These are phyloP conservation scores for Pomatorhinus ruficollis DNA, from an alignment of 2,113 vertebrate genomes.

Conservation along the genomic window DNA sequence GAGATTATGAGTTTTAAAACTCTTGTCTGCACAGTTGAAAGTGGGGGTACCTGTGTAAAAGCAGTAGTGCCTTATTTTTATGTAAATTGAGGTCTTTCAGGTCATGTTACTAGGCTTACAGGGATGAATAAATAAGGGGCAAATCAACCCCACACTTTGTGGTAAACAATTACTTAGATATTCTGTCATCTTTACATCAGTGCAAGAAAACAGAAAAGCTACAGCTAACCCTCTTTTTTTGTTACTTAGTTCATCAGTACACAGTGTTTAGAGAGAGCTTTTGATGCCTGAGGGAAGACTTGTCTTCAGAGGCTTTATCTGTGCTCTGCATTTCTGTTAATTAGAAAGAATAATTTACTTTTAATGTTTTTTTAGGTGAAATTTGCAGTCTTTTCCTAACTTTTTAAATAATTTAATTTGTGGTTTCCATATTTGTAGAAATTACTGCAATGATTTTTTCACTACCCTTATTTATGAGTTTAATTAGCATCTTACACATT, in stretches of 20 bases:
- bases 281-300: not conserved
- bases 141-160: constrained; percentile 22
- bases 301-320: not conserved
- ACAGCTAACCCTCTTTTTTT: not conserved
- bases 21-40: constrained; percentile 61
- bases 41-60: constrained; percentile 71
- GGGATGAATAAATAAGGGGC: constrained; percentile 40
- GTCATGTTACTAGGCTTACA: constrained; percentile 51
- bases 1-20: constrained; percentile 77
- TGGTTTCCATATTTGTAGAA: not conserved
- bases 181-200: not conserved
- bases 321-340: not conserved
- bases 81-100: constrained; percentile 68
- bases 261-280: not conserved
- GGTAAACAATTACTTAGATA: constrained; percentile 47
- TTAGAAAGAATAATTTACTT: not conserved
- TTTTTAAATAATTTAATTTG: not conserved
- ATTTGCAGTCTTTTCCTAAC: not conserved
- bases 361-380: not conserved
- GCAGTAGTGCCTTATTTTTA: constrained; percentile 64
- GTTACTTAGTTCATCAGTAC: not conserved
- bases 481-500: not conserved
- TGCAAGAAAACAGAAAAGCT: constrained; percentile 25
- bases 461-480: not conserved
- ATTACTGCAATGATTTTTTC: not conserved